Base-by-base conservation (phyloP, 1,140 invertebrate species). In the Trypoxylus dichotomus region DNA sequence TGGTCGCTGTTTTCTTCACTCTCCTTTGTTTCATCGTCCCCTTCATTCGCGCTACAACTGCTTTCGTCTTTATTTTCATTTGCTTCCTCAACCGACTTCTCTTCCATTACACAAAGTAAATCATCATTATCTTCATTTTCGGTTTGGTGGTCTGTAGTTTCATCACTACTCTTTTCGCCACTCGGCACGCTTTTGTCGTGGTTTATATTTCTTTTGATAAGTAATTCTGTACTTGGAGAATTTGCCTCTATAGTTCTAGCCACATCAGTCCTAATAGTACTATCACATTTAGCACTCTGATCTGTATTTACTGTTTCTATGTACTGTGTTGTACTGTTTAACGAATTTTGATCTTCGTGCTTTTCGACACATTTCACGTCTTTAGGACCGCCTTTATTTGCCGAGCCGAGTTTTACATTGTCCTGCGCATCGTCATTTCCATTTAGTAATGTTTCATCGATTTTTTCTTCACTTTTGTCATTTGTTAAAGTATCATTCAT, bases 31-130 rank as follows among this genome's bases (percentile, higher is more conserved):
- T 47, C 74, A 1, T 90, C 89, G 1, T 89, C 88, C 15, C 87
- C 86, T 5, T 88, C 88, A 19, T 87, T 87, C 1, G 88, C 88
- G n/a, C 88, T 88, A 21, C 88, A 86, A 43, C 89, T 88, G 11
- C 87, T 85, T 15, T 85, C 80, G 7, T 81, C 80, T 6, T 80
- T 76, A 19, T 54, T 54, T 24, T 71, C 32, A 37, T 74, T 43
- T 5, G 72, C 72, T 74, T 74, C 72, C 19, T 74, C 72, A 0
- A 74, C 27, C 8, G 72, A 74, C 21, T 74, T 74, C 6, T 74
- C 72, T 1, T 74, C 72, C 72, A 74, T 74, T 43, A 74, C 72
- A n/a, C 41, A 43, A 10, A 74, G 27, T n/a, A 74, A 43, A 32
- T 74, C 72, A 43, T 43, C 72, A 41, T 74, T 24, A 10, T 74